Base-by-base conservation (phyloP, 2,113 vertebrate species). In the Lepus americanus region DNA sequence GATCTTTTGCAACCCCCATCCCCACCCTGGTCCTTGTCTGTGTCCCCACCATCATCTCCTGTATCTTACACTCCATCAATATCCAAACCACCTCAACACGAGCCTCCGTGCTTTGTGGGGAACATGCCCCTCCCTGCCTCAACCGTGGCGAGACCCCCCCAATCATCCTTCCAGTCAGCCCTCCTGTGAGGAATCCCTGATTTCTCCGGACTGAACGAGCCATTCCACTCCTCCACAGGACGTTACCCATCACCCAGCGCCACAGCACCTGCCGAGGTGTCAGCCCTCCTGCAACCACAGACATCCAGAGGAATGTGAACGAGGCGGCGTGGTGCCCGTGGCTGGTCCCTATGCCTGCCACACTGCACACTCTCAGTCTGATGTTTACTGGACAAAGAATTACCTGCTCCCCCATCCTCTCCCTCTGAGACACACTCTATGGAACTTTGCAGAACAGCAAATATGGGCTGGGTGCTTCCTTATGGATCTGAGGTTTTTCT, bases 11-110 rank as follows among this genome's bases (percentile, higher is more conserved):
- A 20, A 44, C 44, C 44, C 39, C 44, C 44, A 44, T 44, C 44
- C 44, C 44, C 44, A 44, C 17, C 20, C 23, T 29, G 64, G 77
- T 10, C 25, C 59, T 27, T 51, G 25, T 5, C 29, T 69, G 5
- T 55, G 61, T 29, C 49, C 27, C 51, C n/a, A 39, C 55, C 59
- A 51, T 74, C 23, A 16, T 69, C 59, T 53, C 44, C 72, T 36
- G 2, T 13, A 25, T 31, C 25, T 31, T 25, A 20, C 0, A 44
- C 16, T n/a, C 53, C 2, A 27, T 33, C 23, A 33, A 51, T 29
- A 31, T 2, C 25, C 44, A 53, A 29, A 51, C 9, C 23, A 74
- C 19, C 7, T 25, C 27, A 44, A 11, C 17, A 22, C 0, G 0
- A 66, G 51, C 31, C 63, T 77, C 23, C 39, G 6, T 16, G 33